phyloP scores from a whole-genome alignment of 2,797 vertebrate genomes.

The Gallinago solitaria region DNA sequence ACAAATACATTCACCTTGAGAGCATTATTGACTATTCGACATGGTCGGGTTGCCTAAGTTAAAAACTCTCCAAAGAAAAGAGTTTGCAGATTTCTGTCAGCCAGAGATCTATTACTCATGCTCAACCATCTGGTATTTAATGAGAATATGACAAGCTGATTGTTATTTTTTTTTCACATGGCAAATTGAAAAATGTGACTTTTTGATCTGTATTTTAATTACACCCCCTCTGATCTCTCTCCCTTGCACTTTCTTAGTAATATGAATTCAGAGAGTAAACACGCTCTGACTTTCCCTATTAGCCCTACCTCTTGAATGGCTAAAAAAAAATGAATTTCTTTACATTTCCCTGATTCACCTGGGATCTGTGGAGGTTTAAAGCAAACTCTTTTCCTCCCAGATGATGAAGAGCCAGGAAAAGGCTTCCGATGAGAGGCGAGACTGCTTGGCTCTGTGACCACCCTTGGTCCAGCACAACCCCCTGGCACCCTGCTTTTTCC shows the following conservation, averaged over 20 bases:
- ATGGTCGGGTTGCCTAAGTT: conserved; percentile 61
- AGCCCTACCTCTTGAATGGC: background rate
- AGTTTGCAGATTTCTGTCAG: conserved; percentile 78
- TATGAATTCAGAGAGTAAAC: conserved; percentile 46
- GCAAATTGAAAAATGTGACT: conserved; percentile 80
- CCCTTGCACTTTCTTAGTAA: conserved; percentile 66
- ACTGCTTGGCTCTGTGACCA: background rate
- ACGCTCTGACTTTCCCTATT: conserved; percentile 51
- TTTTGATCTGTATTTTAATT: conserved; percentile 81
- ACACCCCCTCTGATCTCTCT: conserved; percentile 74
- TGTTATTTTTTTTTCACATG: conserved; percentile 79
- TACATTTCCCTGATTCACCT: conserved; percentile 13
- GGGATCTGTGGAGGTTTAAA: background rate
- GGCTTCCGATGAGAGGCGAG: background rate
- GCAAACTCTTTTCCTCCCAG: background rate
- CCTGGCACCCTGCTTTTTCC: background rate
- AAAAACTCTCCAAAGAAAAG: conserved; percentile 75
- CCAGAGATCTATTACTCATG: conserved; percentile 80
- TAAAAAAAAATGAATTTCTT: background rate
- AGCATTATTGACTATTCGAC: conserved; percentile 45
- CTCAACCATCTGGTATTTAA: conserved; percentile 82
- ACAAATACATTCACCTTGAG: conserved; percentile 64
- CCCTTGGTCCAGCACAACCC: background rate
- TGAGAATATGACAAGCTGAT: conserved; percentile 81
- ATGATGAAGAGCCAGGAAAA: background rate